Evolutionary conservation across 1,140 invertebrate genomes (phyloP), one percentile per base, ranked within the genome.

Genomic region (Yoshiicerus persimilis): DNA sequence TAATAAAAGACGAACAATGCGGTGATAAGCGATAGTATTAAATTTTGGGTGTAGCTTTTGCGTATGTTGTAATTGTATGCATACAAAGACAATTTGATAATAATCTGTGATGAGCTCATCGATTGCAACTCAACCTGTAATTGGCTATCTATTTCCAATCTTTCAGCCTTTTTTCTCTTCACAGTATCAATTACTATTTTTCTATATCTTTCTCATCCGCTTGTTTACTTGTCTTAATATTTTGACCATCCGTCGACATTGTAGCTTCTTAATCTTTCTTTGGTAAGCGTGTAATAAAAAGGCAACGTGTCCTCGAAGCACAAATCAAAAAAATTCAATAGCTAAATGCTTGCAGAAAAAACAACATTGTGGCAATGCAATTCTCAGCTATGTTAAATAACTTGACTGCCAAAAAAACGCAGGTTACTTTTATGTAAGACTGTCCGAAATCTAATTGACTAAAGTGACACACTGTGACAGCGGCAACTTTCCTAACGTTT

Each of bases 51-150:
- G 66, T 70, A 70, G 75, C 30, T 80, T 36, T 34, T 80, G 34
- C 75, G 75, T 80, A 80, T 80, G 75, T 38, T 38, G 75, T 80
- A 80, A 80, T 80, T 80, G 30, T 80, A 66, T 34, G 75, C n/a
- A 36, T 38, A 80, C 75, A 80, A 34, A 36, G 75, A 34, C 32
- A 80, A 36, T 80, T 34, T 80, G 83, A 84, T 84, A 47, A 47
- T 47, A 11, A 84, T 84, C 83, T 41, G 38, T 84, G 83, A 84
- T 84, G 83, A 84, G 83, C 41, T 84, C 83, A 84, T 84, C 83
- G 47, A 84, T 34, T 84, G 38, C 41, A 56, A n/a, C 75, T 80
- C 75, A 80, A 32, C 20, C 32, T 32, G 32, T 80, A 80, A 80
- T 80, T 80, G 23, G 27, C n/a, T 56, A 56, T 80, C 34, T 80